Base-by-base conservation (phyloP, 1,140 invertebrate genomes). In the Drosophila athabasca region DNA sequence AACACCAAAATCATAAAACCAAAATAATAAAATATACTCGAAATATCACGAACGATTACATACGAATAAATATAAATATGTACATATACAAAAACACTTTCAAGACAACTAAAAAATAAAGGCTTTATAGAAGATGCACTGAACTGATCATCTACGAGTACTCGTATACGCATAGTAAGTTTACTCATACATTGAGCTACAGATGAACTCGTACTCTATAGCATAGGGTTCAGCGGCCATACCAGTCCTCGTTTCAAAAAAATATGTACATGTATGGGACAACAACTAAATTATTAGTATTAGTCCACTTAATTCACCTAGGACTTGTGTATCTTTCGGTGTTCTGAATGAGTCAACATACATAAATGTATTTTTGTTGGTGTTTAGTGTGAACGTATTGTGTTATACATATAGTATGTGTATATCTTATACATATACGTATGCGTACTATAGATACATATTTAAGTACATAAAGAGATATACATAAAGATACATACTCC, bases 41-140 rank as follows among this genome's bases (percentile, higher is more conserved):
- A 70, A 60, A 70, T 39, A 41, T 50, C 19, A 31, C 46, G 31
- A 62, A 62, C 35, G 45, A 65, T 41, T 61, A 31, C 44, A 64
- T 29, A 64, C 29, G 9, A 57, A 31, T 19, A 26, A 39, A 55
- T 39, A 57, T 26, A 11, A 39, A 13, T 39, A 13, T 1, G 13
- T 5, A 39, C 11, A 13, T 22, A 53, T 53, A 31, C 31, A 9
- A 31, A 8, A 31, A 9, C 2, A 31, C 8, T 41, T 29, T 19
- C 26, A n/a, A 19, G 24, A 15, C 13, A 55, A 43, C 5, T n/a
- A 44, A 44, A 44, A n/a, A 55, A 44, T 44, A 31, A 52, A 52
- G 0, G 19, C 15, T 52, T 39, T 39, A 39, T 39, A 13, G 35
- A 39, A 39, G 35, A 13, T 39, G 35, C 11, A 39, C 4, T 13